phyloP scores from a whole-genome alignment of 1,140 invertebrate genomes.

The Brachionus paranguensis region DNA sequence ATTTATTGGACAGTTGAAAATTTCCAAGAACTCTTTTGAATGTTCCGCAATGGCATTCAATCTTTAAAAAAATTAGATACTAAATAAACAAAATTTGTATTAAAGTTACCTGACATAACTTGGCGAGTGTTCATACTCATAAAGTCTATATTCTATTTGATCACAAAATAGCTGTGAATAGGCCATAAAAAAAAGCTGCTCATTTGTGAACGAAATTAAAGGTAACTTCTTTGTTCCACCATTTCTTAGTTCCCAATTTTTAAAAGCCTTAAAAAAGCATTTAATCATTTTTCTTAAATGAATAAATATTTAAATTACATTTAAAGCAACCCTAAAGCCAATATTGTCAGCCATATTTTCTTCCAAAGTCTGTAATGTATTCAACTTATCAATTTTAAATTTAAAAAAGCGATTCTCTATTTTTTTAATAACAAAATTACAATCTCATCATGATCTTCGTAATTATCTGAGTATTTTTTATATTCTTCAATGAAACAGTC shows the following conservation, averaged over 20 bases:
- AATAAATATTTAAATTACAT: neutral
- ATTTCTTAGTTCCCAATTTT: neutral
- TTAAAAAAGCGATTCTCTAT: no score
- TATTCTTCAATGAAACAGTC: neutral
- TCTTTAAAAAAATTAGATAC: neutral
- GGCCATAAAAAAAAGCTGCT: neutral
- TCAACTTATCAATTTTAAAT: neutral
- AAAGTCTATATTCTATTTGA: neutral
- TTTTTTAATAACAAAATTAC: neutral
- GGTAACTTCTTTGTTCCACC: neutral
- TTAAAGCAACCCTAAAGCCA: neutral
- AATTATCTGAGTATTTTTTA: neutral
- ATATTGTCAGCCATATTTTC: constrained; percentile 19
- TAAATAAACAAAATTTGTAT: neutral
- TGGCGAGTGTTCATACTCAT: neutral
- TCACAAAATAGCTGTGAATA: neutral
- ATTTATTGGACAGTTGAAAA: neutral
- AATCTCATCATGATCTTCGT: neutral
- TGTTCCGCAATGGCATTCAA: neutral
- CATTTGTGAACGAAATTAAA: neutral
- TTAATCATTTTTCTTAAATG: neutral
- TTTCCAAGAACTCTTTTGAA: neutral
- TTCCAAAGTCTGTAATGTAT: neutral
- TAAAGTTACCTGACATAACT: neutral
- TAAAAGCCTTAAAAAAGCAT: neutral